phyloP scores from a whole-genome alignment of 2,888 invertebrate genomes.

The Acleris sparsana region DNA sequence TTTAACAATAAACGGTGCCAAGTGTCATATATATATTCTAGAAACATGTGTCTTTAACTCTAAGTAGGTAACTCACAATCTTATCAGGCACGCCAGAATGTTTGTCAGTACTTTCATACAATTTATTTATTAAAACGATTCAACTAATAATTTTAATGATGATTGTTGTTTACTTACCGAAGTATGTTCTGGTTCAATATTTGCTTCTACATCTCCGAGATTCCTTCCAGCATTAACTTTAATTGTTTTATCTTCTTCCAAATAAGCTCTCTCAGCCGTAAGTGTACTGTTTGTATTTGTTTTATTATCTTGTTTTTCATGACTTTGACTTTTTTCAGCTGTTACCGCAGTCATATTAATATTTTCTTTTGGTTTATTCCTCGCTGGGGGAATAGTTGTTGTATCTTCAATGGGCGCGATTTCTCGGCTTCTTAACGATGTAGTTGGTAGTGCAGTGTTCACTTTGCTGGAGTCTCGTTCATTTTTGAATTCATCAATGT shows the following conservation, averaged over 20 bases:
- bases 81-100: too few species aligned
- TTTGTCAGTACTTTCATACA: background rate
- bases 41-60: too few species aligned
- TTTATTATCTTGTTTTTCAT: slow-evolving; percentile 16
- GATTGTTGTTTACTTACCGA: slow-evolving; percentile 2
- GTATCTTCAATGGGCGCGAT: background rate
- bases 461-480: slow-evolving; percentile 39
- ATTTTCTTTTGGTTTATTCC: background rate
- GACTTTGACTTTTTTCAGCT: slow-evolving; percentile 23
- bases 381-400: background rate
- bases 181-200: slow-evolving; percentile 1
- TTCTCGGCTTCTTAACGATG: slow-evolving; percentile 4
- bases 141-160: background rate
- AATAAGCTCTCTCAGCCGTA: slow-evolving; percentile 8
- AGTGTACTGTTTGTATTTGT: background rate
- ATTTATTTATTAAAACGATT: background rate
- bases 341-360: slow-evolving; percentile 3
- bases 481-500: slow-evolving; percentile 66
- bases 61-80: too few species aligned
- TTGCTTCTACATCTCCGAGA: slow-evolving; percentile 1
- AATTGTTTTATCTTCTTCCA: slow-evolving; percentile 19
- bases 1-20: too few species aligned
- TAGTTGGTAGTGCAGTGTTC: slow-evolving; percentile 9
- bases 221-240: slow-evolving; percentile 28
- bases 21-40: too few species aligned